Percentiles rank a stretch among this genome's conserved stretches.
Conservation (phyloP, 2,888 invertebrate species). For the Brachypalpus laphriformis region DNA sequence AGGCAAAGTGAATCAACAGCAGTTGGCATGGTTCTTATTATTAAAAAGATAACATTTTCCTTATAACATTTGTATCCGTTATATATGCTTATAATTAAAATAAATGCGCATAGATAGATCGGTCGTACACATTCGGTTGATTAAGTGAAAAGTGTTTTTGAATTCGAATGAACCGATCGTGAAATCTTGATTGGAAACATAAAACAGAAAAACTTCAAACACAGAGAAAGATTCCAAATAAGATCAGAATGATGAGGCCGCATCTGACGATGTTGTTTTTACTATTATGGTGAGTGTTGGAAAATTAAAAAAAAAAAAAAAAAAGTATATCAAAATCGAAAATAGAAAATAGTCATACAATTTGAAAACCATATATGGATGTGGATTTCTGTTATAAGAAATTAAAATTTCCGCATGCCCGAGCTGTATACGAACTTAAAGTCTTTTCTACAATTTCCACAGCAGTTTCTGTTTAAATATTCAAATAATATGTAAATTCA, state of each 20-base stretch:
- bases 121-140: background rate
- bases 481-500: too few relatives aligned
- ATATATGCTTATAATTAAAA: background rate
- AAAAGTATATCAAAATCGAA: too few relatives aligned
- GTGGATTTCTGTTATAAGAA: too few relatives aligned
- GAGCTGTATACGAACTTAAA: too few relatives aligned
- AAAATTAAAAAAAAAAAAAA: background rate
- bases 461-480: too few relatives aligned
- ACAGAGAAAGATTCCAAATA: background rate
- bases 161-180: too few relatives aligned
- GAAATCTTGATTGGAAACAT: background rate
- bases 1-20: slow-evolving; percentile 40
- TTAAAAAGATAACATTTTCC: background rate
- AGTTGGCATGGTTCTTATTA: background rate
- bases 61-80: background rate
- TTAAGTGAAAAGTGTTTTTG: background rate
- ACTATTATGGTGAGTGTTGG: slow-evolving; percentile 45
- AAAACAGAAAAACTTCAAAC: background rate
- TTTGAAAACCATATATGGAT: too few relatives aligned
- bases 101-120: background rate
- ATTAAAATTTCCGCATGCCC: too few relatives aligned
- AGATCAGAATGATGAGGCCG: slow-evolving; percentile 11
- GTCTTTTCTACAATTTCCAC: too few relatives aligned
- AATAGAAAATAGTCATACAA: too few relatives aligned
- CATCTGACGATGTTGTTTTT: slow-evolving; percentile 40